Evolutionary conservation across 1,140 invertebrate species (phyloP), one percentile per base, ranked within the genome.

Genomic region (Cydia strobilella): DNA sequence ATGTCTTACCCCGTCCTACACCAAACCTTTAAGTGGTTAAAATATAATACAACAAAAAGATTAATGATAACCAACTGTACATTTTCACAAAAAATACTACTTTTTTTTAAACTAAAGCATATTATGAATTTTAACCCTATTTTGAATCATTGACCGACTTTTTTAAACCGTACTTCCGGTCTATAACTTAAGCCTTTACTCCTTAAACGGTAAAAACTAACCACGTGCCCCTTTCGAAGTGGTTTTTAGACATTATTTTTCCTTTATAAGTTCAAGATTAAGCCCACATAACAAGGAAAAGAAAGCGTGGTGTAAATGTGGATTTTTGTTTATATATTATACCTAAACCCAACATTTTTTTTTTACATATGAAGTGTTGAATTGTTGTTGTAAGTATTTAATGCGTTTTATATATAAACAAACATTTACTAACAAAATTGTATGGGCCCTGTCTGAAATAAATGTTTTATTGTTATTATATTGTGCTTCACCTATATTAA

Each of bases 91-190:
- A 74, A 73, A 76, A n/a, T 59, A 59, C 54, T 59, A 2, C 54
- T 7, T 45, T 48, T 73, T 54, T 73, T 54, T 54, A 4, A 20
- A 54, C 51, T 15, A 18, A 18, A 54, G n/a, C 15, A 7, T 23
- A 23, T 23, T 59, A 13, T 77, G 18, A 25, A 54, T 54, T 75
- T 73, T 77, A 62, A 42, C 54, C 35, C 51, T 74, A 27, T 13
- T 76, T 83, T 81, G 84, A 86, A 77, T 80, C 73, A 84, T 81
- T 86, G 83, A 86, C 83, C 83, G 75, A 86, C 45, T 82, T 82
- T 62, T 66, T 76, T 82, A 81, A 65, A 35, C 42, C 65, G 31
- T 45, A 77, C 77, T 82, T 83, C 81, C 83, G 80, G 23, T 74
- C 42, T 31, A 54, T 74, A 74, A 80, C 74, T 80, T 79, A 77